Evolutionary conservation across 1,140 invertebrate genomes (phyloP), one percentile per base, ranked within the genome.

Genomic region (Drosophila pectinifera): DNA sequence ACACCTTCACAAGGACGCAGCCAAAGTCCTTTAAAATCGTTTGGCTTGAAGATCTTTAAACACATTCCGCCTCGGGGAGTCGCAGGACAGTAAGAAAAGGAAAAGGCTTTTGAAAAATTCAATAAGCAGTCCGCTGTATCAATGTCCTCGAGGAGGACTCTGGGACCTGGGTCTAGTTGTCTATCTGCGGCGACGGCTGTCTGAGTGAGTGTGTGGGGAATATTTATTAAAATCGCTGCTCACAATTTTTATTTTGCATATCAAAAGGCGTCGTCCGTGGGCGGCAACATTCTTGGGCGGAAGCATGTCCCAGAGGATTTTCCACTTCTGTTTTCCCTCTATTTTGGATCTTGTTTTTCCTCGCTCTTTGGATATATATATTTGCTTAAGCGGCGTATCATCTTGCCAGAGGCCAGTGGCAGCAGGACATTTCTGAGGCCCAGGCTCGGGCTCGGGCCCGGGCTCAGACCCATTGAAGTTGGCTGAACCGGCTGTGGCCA

Each of bases 191-290:
- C n/a, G n/a, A n/a, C n/a, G n/a, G n/a, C n/a, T n/a, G n/a, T n/a
- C n/a, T 49, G 22, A 59, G 49, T 65, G 58, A 39, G 54, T 79
- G 70, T 79, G 61, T 82, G 79, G 69, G 63, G 78, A 75, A 88
- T 83, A 89, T 84, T 88, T 88, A 80, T 88, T 89, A 83, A 88
- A 88, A 88, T 89, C 59, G 84, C 57, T 80, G 80, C 74, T 69
- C 73, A 70, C 73, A 83, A 89, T 88, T 88, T 89, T 89, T 78
- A 57, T 82, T 89, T 89, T 80, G 77, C 84, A 88, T 89, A 88
- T 88, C 80, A 88, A 88, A 83, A 80, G 84, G 59, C 67, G 70
- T 83, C 67, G 65, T 79, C 67, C 78, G 45, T 53, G 51, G 59
- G 36, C 36, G 64, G 42, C 34, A 73, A 74, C 70, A 74, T 74